These are phyloP conservation scores for Strix uralensis DNA, from an alignment of 2,113 vertebrate species.

Conservation along the genomic window DNA sequence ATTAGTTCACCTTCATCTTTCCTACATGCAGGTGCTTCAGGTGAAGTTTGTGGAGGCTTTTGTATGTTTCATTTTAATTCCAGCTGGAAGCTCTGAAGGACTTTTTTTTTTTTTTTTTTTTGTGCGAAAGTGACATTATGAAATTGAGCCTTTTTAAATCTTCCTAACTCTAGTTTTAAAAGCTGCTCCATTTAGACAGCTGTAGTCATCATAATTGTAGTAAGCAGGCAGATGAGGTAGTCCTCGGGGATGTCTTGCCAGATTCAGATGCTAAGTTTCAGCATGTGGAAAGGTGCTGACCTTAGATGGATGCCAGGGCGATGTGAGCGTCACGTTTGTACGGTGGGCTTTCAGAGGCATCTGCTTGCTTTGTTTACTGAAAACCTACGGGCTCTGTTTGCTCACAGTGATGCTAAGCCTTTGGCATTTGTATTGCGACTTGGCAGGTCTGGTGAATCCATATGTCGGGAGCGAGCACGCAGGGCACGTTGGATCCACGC, in stretches of 20 bases:
- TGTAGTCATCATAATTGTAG: not conserved
- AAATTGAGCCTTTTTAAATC: not conserved
- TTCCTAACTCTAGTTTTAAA: not conserved
- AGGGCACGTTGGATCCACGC: not conserved
- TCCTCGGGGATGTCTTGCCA: not conserved
- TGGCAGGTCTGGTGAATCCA: not conserved
- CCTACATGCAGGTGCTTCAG: not conserved
- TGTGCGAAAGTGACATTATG: not conserved
- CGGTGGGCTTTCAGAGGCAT: not conserved
- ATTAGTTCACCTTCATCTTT: not conserved
- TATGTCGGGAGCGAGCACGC: fast-evolving
- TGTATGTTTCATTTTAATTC: not conserved
- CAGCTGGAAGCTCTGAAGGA: not conserved
- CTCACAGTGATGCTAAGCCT: not conserved
- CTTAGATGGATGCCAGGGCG: not conserved
- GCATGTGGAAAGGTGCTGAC: not conserved
- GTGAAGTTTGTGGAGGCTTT: not conserved
- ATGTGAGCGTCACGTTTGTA: not conserved
- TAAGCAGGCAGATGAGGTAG: not conserved
- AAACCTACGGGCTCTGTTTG: not conserved
- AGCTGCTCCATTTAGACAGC: not conserved
- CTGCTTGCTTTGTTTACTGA: not conserved
- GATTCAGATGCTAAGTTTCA: not conserved
- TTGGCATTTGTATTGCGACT: not conserved
- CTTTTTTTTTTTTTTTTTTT: not conserved